These are phyloP conservation scores for pig (Sus scrofa) DNA, from an alignment of 2,113 vertebrate species.

Conservation along the genomic window T2T-Sscrofa CM000830.6:28535501-28536000, in stretches of 20 bases:
- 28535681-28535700: constrained; percentile 20
- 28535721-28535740: not conserved
- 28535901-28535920: not conserved
- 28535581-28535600: not conserved
- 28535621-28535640: not conserved
- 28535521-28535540: no score
- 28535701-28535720: not conserved
- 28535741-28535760: not conserved
- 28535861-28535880: not conserved
- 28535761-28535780: not conserved
- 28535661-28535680: constrained; percentile 18
- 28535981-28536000: not conserved
- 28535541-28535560: no score
- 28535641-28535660: constrained; percentile 15
- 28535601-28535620: not conserved
- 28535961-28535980: not conserved
- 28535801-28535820: not conserved
- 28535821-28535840: not conserved
- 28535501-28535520: no score
- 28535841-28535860: not conserved
- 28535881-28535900: not conserved
- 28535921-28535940: not conserved
- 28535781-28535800: not conserved
- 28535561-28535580: no score
- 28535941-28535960: not conserved